phyloP scores from a whole-genome alignment of 2,888 invertebrate species.

The Teleogryllus oceanicus region DNA sequence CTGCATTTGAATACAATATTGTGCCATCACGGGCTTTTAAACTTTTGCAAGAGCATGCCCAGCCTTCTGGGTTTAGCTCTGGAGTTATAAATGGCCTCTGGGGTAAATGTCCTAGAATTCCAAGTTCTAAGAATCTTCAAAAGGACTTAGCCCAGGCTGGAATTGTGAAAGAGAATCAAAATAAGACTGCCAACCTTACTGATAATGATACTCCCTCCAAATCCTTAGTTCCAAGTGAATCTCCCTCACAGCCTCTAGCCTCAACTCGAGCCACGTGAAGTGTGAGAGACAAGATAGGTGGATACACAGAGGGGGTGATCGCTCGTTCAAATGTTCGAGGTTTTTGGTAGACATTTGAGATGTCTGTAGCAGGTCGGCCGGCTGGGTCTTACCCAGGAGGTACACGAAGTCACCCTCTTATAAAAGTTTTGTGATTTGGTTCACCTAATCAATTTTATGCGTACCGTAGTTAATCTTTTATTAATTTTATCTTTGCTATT shows the following conservation, averaged over 20 bases:
- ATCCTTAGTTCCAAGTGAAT: constrained; percentile 18
- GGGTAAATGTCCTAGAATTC: constrained; percentile 61
- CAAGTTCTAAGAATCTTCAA: constrained; percentile 55
- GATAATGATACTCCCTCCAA: constrained; percentile 21
- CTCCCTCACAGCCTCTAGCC: constrained; percentile 25
- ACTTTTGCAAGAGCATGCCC: constrained; percentile 52
- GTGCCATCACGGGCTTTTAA: constrained; percentile 59
- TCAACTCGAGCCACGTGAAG: constrained; percentile 31
- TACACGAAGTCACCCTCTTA: constrained; percentile 27
- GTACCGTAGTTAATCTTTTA: constrained; percentile 29
- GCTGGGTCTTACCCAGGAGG: constrained; percentile 31
- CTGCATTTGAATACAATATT: constrained; percentile 49
- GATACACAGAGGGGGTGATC: constrained; percentile 27
- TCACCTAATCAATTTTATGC: constrained; percentile 29
- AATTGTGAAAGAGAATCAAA: constrained; percentile 22
- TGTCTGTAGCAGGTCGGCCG: constrained; percentile 31
- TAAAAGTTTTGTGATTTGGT: constrained; percentile 31
- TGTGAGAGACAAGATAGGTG: constrained; percentile 27
- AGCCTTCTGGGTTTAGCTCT: constrained; percentile 43
- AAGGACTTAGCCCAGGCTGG: constrained; percentile 22
- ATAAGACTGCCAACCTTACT: constrained; percentile 20
- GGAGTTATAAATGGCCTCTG: constrained; percentile 52
- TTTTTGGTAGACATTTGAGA: constrained; percentile 34
- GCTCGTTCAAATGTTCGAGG: constrained; percentile 31
- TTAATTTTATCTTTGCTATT: constrained; percentile 27